Evolutionary conservation across 2,113 vertebrate genomes (phyloP), one percentile per base, ranked within the genome.

Genomic region (Noctilio leporinus): DNA sequence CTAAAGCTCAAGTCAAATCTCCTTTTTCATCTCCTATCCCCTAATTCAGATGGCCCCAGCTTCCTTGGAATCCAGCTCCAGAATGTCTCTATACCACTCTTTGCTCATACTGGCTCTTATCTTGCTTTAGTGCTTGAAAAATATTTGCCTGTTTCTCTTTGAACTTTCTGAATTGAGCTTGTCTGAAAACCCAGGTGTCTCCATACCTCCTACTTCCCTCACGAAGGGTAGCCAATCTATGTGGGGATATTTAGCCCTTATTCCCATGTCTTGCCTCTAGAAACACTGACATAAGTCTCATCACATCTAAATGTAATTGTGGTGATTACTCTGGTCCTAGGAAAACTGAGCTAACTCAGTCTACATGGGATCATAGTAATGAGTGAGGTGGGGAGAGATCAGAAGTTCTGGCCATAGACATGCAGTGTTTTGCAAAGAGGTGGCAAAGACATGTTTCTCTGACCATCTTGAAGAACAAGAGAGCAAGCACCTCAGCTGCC

Each of bases 101-200:
- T 49, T 95, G n/a, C 20, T 93, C 45, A 81, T 70, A 67, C 26
- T 83, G 69, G 3, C 49, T 38, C 43, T 86, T 24, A 93, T 47
- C 16, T 95, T 45, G 11, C 28, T 93, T 43, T 78, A 55, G 30
- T 78, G 47, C 47, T 93, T 92, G 35, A 88, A 92, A 72, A 92
- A 95, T 4, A 49, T 17, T 94, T 78, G 33, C 22, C 22, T 78
- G 22, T 69, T 45, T 16, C 15, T 94, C 35, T 57, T 65, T 70
- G 38, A 89, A 77, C 30, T 59, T 89, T 93, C 53, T 78, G 35
- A 91, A 89, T 93, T 67, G 28, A 89, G 53, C 28, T 62, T 26
- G 59, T 94, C 40, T 91, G 12, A 96, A 94, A 86, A 47, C 28
- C 9, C 40, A 72, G 28, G 69, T 95, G 22, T 85, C 72, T 86